Evolutionary conservation across 2,888 invertebrate species (phyloP), one percentile per base, ranked within the genome.

Genomic region (Stegana nigrithorax): DNA sequence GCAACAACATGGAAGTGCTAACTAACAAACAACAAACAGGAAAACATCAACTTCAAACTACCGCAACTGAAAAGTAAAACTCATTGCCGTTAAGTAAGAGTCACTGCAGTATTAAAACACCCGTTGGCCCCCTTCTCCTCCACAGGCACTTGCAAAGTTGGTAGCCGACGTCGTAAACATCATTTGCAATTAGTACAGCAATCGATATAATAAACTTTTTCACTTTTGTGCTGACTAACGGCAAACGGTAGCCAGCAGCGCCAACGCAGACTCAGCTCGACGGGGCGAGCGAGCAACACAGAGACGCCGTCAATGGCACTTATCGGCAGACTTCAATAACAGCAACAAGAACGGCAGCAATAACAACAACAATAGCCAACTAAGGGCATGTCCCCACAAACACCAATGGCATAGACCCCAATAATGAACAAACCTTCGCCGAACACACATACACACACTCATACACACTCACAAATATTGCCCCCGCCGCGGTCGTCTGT

Each of bases 101-200:
- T n/a, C 25, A 23, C 25, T 25, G n/a, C 6, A n/a, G 2, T 17
- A 44, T 17, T 44, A n/a, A 36, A n/a, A 36, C n/a, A 36, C n/a
- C 36, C 17, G 44, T 44, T 44, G 8, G n/a, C 17, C 6, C 6
- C 1, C 17, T 10, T 51, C 6, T 10, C 6, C 29, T 7, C 6
- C 29, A 29, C 29, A 29, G n/a, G 12, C 8, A 47, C 25, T 47
- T 47, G n/a, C n/a, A n/a, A n/a, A n/a, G n/a, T n/a, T n/a, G n/a
- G 10, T 39, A 10, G 10, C 14, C 14, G 39, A 39, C n/a, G 29
- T 53, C 27, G 19, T 47, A 70, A 67, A 72, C 73, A 67, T 72
- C 76, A 66, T 65, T 57, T 78, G 68, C 73, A 74, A 78, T 78
- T 78, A 76, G 73, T 60, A 60, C 47, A 27, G 60, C 65, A 65